Evolutionary conservation across 2,113 vertebrate genomes (phyloP).

Genomic region (Syrrhaptes paradoxus): DNA sequence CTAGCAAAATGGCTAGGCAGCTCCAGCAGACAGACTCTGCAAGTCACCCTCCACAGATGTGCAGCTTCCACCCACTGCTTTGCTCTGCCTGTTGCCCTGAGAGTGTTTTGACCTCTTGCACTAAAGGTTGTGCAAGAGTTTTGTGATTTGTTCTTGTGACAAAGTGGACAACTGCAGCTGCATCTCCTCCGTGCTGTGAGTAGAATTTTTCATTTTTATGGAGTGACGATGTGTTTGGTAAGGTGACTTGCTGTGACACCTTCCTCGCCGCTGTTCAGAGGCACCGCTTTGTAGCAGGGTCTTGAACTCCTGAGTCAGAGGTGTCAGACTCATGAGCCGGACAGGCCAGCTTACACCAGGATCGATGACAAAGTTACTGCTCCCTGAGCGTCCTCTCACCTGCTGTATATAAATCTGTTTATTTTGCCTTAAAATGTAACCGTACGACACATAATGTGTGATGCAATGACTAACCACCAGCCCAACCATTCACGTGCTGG

Average conservation of each 20-base stretch:
- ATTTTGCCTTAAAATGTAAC: neutral
- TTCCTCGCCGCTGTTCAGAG: neutral
- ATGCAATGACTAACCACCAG: neutral
- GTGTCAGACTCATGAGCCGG: neutral
- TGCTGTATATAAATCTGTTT: neutral
- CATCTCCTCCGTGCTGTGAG: neutral
- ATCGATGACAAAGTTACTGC: neutral
- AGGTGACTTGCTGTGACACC: neutral
- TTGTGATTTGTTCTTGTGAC: neutral
- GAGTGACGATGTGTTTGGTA: neutral
- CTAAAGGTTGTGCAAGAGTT: neutral
- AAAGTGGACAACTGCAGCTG: neutral
- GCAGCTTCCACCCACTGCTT: neutral
- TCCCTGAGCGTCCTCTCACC: neutral
- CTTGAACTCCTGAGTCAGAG: neutral
- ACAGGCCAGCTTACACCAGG: neutral
- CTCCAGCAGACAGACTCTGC: neutral
- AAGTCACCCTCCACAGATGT: neutral
- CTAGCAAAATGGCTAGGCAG: neutral
- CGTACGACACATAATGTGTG: neutral
- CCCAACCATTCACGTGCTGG: neutral
- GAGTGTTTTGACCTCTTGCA: neutral
- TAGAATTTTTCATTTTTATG: neutral
- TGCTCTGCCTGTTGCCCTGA: neutral
- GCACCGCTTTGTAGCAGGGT: neutral